Base-by-base conservation (phyloP, 2,797 vertebrate genomes). In the Melanotaenia nigrans region DNA sequence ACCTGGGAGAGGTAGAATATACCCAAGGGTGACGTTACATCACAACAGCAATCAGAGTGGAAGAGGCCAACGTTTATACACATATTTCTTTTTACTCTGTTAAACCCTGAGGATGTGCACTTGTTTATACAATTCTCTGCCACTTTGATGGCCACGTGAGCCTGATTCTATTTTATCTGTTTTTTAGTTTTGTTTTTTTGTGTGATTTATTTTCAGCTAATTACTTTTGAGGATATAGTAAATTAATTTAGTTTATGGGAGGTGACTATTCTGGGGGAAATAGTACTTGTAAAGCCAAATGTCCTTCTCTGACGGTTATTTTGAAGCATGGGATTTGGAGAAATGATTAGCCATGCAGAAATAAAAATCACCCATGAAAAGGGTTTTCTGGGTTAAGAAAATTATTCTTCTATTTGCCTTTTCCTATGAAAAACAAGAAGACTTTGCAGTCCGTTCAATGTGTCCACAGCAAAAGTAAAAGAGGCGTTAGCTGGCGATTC, bases 81-180 rank as follows among this genome's bases (percentile, higher is more conserved):
- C 24, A 28, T 77, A 20, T 83, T 75, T 67, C 35, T 64, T 54
- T 35, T 69, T 33, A 18, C 56, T 71, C 73, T 75, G 58, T 75
- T 67, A 61, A 64, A 79, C 62, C 56, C 55, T 65, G 56, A 72
- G 10, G 75, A 73, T 60, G 65, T 79, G 57, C 45, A 54, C 82
- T 76, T 87, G 78, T 86, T 78, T 72, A 86, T 77, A 83, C 56
- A 79, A 58, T 59, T 82, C 45, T 64, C 65, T 64, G 67, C 57
- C 69, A 62, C 82, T 85, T 79, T 81, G 64, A 67, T 73, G 59
- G 64, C 58, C 64, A 35, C 59, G 38, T 67, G 80, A 84, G 71
- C 71, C 77, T 61, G 16, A 47, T 61, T 78, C 61, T 63, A 45
- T 61, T 77, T 81, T 7, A 20, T 45, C 13, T 47, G n/a, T 18